Conservation (phyloP, 2,888 invertebrate species). For the Tolmerus cingulatus region DNA sequence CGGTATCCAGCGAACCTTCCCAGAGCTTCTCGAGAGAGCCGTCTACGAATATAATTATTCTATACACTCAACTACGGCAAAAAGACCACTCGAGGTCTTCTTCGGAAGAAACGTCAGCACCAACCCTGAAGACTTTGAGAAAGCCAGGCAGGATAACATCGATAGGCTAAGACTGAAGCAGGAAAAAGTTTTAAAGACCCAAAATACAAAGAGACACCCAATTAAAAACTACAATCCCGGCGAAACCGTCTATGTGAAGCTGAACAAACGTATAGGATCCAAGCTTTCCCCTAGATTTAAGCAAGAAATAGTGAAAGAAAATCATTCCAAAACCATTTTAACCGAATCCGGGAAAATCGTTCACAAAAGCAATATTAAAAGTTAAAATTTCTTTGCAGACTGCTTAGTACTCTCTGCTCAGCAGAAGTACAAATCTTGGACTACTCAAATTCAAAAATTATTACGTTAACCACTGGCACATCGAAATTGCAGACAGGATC, state of each 20-base stretch:
- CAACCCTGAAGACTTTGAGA: constrained; percentile 7
- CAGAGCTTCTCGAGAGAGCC: constrained; percentile 41
- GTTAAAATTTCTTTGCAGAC: background rate
- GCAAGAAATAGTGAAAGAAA: background rate
- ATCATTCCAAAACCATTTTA: background rate
- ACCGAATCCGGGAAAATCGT: background rate
- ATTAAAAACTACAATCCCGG: background rate
- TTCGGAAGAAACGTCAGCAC: constrained; percentile 40
- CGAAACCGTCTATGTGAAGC: no score
- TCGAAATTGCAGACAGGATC: constrained; percentile 42
- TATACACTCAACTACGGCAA: constrained; percentile 41
- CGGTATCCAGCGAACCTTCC: background rate
- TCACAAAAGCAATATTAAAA: background rate
- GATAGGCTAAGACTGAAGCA: no score
- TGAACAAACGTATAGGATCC: background rate
- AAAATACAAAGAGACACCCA: background rate
- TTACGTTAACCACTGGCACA: constrained; percentile 9
- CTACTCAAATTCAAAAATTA: background rate
- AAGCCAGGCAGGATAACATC: constrained; percentile 19
- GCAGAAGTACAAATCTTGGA: background rate
- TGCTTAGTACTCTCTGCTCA: background rate
- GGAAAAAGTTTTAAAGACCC: background rate
- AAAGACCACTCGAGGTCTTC: constrained; percentile 45
- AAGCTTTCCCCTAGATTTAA: background rate
- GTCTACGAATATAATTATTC: constrained; percentile 46